Conservation (phyloP, 2,113 vertebrate species). For the Channa argus region DNA sequence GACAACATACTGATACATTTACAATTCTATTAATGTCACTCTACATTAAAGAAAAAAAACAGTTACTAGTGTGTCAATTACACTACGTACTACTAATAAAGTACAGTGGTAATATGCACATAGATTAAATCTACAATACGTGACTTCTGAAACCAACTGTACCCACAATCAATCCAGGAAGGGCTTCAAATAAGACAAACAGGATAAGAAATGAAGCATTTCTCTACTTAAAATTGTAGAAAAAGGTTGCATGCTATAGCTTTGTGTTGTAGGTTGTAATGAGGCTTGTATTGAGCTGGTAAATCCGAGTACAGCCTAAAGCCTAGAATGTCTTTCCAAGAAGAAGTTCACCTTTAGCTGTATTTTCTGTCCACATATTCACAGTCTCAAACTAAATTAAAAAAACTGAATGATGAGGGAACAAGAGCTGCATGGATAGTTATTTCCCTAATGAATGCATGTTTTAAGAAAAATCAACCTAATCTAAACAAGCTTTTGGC, state of each 20-base stretch:
- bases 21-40: conserved; percentile 6
- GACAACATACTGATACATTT: not conserved
- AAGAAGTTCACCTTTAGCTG: conserved; percentile 41
- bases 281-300: conserved; percentile 23
- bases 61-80: too few relatives aligned
- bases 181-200: too few relatives aligned
- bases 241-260: too few relatives aligned
- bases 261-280: too few relatives aligned
- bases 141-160: too few relatives aligned
- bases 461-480: conserved; percentile 6
- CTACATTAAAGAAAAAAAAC: too few relatives aligned
- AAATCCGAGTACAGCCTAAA: conserved; percentile 26
- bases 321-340: conserved; percentile 38
- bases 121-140: too few relatives aligned
- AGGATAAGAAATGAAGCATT: too few relatives aligned
- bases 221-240: too few relatives aligned
- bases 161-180: too few relatives aligned
- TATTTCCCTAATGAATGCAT: conserved; percentile 39
- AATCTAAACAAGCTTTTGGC: conserved; percentile 18
- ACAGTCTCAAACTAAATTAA: conserved; percentile 7
- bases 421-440: not conserved
- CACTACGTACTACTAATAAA: too few relatives aligned
- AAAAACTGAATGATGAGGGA: conserved; percentile 29
- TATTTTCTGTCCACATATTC: conserved; percentile 25
- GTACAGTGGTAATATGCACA: too few relatives aligned